These are phyloP conservation scores for Gambelia wislizenii DNA, from an alignment of 2,797 vertebrate species.

Conservation along the genomic window DNA sequence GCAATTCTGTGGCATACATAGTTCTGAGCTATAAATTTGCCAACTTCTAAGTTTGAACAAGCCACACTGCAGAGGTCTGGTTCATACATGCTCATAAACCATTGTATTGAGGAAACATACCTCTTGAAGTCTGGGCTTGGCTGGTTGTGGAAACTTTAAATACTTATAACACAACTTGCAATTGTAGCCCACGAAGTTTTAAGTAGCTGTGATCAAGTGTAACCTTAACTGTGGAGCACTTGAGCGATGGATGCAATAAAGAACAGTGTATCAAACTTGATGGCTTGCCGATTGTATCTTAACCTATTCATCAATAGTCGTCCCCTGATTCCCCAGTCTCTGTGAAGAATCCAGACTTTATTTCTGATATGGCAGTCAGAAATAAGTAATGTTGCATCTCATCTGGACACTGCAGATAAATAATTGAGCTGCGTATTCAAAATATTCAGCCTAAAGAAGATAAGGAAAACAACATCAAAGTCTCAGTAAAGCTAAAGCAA, in stretches of 20 bases:
- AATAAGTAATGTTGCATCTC: slow-evolving; percentile 59
- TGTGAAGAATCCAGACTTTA: slow-evolving; percentile 43
- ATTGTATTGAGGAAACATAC: not conserved
- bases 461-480: slow-evolving; percentile 42
- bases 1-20: not conserved
- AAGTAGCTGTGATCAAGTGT: slow-evolving; percentile 38
- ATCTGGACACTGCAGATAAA: slow-evolving; percentile 45
- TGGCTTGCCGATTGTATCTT: slow-evolving; percentile 56
- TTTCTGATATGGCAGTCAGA: slow-evolving; percentile 58
- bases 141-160: not conserved
- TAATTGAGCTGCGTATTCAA: slow-evolving; percentile 53
- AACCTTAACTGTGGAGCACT: slow-evolving; percentile 61
- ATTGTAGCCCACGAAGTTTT: not conserved
- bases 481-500: slow-evolving; percentile 30
- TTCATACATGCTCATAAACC: not conserved
- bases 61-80: not conserved
- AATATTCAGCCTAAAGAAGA: not conserved
- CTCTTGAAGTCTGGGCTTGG: not conserved
- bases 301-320: slow-evolving; percentile 59
- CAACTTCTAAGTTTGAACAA: not conserved
- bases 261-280: slow-evolving; percentile 62
- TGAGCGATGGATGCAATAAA: slow-evolving; percentile 57
- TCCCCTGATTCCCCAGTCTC: slow-evolving; percentile 17
- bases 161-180: slow-evolving; percentile 42
- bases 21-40: not conserved